phyloP scores from a whole-genome alignment of 1,140 invertebrate species.

The Bombus sylvicola region DNA sequence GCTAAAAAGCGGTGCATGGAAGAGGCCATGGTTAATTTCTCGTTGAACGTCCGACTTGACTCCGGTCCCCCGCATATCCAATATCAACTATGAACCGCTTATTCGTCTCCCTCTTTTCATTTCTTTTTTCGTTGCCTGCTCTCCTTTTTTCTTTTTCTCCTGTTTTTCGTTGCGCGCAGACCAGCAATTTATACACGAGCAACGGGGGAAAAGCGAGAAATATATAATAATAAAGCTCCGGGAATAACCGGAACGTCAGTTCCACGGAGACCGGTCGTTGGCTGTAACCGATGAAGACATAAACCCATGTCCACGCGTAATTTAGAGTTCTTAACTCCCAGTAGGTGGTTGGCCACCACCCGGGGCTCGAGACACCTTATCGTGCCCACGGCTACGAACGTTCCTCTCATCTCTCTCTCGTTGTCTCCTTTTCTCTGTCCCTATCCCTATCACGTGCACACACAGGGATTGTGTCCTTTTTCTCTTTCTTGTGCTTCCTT shows the following conservation, averaged over 20 bases:
- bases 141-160: neutral
- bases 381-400: slow-evolving; percentile 65
- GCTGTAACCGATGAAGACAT: slow-evolving; percentile 79
- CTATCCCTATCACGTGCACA: neutral
- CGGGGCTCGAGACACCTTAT: slow-evolving; percentile 78
- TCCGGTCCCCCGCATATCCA: neutral
- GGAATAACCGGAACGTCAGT: slow-evolving; percentile 63
- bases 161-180: neutral
- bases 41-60: slow-evolving; percentile 17
- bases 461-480: neutral
- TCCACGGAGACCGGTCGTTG: slow-evolving; percentile 67
- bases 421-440: slow-evolving; percentile 15
- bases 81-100: slow-evolving; percentile 1
- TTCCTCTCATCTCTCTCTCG: slow-evolving; percentile 33
- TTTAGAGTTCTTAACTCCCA: slow-evolving; percentile 79
- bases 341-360: slow-evolving; percentile 79
- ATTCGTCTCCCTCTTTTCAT: too few relatives aligned
- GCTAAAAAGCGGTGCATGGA: slow-evolving; percentile 34
- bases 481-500: neutral
- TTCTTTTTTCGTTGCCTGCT: neutral
- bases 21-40: slow-evolving; percentile 39
- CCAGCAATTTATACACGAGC: slow-evolving; percentile 36
- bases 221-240: slow-evolving; percentile 66
- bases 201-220: slow-evolving; percentile 60
- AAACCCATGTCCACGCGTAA: slow-evolving; percentile 80